phyloP scores from a whole-genome alignment of 1,140 invertebrate species.

The Mylabris phalerata region DNA sequence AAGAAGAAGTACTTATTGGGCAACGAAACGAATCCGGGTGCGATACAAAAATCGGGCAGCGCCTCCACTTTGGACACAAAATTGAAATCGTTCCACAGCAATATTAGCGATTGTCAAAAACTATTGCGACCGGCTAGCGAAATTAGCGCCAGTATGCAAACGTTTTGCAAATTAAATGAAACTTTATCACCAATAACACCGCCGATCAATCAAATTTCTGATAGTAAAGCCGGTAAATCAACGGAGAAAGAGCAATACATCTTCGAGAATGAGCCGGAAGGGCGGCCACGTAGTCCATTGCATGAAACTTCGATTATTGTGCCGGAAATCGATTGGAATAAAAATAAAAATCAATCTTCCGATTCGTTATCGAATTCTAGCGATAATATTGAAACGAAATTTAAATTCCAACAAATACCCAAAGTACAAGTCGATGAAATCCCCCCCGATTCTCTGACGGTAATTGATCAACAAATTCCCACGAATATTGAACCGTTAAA shows the following conservation, averaged over 20 bases:
- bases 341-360: conserved; percentile 42
- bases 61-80: conserved; percentile 76
- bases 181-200: conserved; percentile 27
- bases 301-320: conserved; percentile 58
- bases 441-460: conserved; percentile 20
- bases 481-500: conserved; percentile 22
- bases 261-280: conserved; percentile 43
- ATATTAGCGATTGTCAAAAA: conserved; percentile 84
- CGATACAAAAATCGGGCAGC: conserved; percentile 76
- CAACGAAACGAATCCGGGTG: conserved; percentile 54
- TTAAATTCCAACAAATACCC: conserved; percentile 24
- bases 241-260: conserved; percentile 23
- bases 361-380: conserved; percentile 51
- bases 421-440: conserved; percentile 28
- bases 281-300: conserved; percentile 49
- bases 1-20: conserved; percentile 73
- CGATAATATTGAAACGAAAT: conserved; percentile 25
- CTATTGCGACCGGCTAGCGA: conserved; percentile 71
- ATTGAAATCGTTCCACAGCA: conserved; percentile 72
- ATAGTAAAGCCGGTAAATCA: conserved; percentile 32
- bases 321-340: conserved; percentile 57
- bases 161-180: conserved; percentile 46
- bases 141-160: conserved; percentile 68
- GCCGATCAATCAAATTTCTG: conserved; percentile 14
- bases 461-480: background rate